phyloP scores from a whole-genome alignment of 2,113 vertebrate genomes.

The Psilopogon haemacephalus region DNA sequence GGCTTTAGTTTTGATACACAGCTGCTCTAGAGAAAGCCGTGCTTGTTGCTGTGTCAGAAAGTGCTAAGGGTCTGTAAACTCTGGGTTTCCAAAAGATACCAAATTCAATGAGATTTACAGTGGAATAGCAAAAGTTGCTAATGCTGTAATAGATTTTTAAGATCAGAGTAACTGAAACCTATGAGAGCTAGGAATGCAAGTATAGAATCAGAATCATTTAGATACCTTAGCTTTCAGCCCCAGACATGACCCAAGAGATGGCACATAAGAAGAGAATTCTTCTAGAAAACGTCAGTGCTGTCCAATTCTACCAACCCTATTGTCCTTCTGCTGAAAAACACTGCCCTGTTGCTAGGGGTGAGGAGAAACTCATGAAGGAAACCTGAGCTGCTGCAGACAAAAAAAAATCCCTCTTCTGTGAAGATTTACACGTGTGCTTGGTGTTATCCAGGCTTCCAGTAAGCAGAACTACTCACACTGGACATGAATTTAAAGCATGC shows the following conservation, averaged over 20 bases:
- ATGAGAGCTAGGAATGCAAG: not conserved
- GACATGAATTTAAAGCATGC: not conserved
- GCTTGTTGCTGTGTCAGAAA: not conserved
- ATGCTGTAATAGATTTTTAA: not conserved
- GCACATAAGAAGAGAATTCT: not conserved
- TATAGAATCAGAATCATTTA: not conserved
- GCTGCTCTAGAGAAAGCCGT: not conserved
- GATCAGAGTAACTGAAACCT: not conserved
- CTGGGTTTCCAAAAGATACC: not conserved
- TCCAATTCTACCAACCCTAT: not conserved
- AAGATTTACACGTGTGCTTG: not conserved
- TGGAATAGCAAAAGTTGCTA: not conserved
- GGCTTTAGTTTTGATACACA: not conserved
- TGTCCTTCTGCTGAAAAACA: not conserved
- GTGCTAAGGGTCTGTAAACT: not conserved
- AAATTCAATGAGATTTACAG: not conserved
- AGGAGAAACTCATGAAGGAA: slow-evolving; percentile 6
- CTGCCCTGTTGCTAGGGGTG: not conserved
- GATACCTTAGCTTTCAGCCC: not conserved
- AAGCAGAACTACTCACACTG: not conserved
- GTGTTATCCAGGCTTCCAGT: not conserved
- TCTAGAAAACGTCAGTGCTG: not conserved
- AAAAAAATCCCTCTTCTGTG: not conserved
- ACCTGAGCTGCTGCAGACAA: not conserved
- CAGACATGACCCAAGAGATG: not conserved